Evolutionary conservation across 2,797 vertebrate genomes (phyloP), one percentile per base, ranked within the genome.

Genomic region (Hapalemur alaotrensis): DNA sequence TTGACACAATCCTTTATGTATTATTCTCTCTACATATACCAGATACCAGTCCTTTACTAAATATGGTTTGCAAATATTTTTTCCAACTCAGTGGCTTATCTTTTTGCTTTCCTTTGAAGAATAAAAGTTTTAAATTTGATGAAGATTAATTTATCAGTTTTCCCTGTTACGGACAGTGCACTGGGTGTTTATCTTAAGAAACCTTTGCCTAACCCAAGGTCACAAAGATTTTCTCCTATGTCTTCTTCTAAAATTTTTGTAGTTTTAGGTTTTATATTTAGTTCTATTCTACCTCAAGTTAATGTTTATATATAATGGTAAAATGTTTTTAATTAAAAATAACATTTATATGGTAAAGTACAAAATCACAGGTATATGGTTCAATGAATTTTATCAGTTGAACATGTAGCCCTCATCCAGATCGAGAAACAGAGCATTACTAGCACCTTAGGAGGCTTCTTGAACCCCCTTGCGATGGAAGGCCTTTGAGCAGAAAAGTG

Each of bases 51-150:
- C 57, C 65, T 93, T 95, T 89, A 86, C 87, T 35, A 83, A 89
- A 91, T 46, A 63, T 25, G 32, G 30, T 76, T 87, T 89, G 32
- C n/a, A 92, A 95, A 52, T 54, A 80, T 83, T 80, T 96, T 80
- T 87, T 86, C 81, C 59, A 23, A 78, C 46, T 54, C 32, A 89
- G 4, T 22, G 41, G 48, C 20, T 54, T 92, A 63, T 63, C 28
- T 69, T 90, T 97, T 93, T 86, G 43, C 63, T 92, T 93, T 92
- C 84, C 41, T 79, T 89, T 46, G 41, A 92, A 84, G 65, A 87
- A 52, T 20, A 87, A 25, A 28, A 54, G 18, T 41, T 72, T 84
- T 63, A 35, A 92, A 91, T 54, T 80, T 91, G 32, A 82, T 50
- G 32, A 84, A 43, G 28, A 52, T 10, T 20, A 87, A 87, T 38